Conservation (phyloP, 1,140 invertebrate genomes). For the Drosophila watanabei region DNA sequence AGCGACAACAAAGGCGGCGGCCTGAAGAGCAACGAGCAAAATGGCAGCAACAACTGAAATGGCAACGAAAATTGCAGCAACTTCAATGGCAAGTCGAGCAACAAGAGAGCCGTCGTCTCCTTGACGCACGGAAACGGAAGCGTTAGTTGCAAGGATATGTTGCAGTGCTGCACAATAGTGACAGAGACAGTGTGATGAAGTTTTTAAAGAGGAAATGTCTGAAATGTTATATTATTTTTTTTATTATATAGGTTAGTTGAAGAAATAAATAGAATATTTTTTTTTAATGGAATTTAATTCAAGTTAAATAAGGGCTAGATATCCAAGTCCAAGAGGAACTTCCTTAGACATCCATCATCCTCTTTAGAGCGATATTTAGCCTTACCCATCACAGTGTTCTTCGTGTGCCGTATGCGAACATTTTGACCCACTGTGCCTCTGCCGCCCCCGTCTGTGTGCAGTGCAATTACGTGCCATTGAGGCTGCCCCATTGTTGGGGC, state of each 20-base stretch:
- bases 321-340: background rate
- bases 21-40: constrained; percentile 53
- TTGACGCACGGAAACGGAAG: constrained; percentile 80
- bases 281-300: background rate
- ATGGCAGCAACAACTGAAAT: constrained; percentile 25
- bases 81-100: constrained; percentile 15
- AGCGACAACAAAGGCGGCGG: constrained; percentile 60
- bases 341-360: background rate
- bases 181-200: background rate
- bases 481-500: constrained; percentile 68
- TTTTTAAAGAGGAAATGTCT: no score
- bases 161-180: constrained; percentile 62
- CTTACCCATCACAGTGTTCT: no score
- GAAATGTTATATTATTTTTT: no score
- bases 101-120: constrained; percentile 52
- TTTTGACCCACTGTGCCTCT: constrained; percentile 23
- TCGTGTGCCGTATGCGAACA: no score
- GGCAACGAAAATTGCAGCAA: constrained; percentile 17
- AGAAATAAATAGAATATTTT: no score
- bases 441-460: constrained; percentile 30
- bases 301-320: background rate
- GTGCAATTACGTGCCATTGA: constrained; percentile 74
- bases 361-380: background rate
- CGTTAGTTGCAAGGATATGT: constrained; percentile 81
- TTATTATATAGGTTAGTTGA: no score